Base-by-base conservation (phyloP, 2,888 invertebrate species). In the Eupithecia vulgata region DNA sequence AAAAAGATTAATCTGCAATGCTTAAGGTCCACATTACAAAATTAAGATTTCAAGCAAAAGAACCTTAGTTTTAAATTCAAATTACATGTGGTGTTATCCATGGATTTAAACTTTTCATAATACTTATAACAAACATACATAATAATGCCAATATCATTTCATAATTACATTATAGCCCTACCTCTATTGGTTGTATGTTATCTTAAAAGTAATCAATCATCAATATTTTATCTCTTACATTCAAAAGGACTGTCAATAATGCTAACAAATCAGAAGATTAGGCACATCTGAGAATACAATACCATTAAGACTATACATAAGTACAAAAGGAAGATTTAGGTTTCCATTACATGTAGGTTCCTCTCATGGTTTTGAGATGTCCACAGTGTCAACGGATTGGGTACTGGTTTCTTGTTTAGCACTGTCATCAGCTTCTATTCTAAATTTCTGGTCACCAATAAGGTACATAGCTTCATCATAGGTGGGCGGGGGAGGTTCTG, bases 401-500 rank as follows among this genome's bases (percentile, higher is more conserved):
- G 84, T 85, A 81, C 90, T 92, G 70, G 90, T 87, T 85, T 93
- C 92, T 81, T 91, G 90, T 84, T 94, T 94, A 76, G 85, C 85
- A 83, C 81, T 87, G n/a, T 86, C 85, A 76, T 90, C 89, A 81
- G 83, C 85, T 84, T 85, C 90, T 68, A 85, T 83, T 70, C 80
- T 83, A 64, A 87, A 82, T 81, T 94, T 95, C 74, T 91, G 93
- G 84, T 94, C 94, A 74, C 89, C 93, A 82, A 95, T 94, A 17
- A 95, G 90, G 79, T 93, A 94, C 94, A 95, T 95, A 1, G 96
- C 96, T 92, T 96, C 96, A 81, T 95, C 95, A 83, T 96, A 96
- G 17, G 95, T 95, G 0, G 96, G 96, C 5, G 96, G 96, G 15
- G 96, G 95, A 42, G 94, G 90, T 83, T 95, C 96, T 21, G 95